Evolutionary conservation across 1,140 invertebrate species (phyloP).

Genomic region (Pseudomyrmex pallidus): DNA sequence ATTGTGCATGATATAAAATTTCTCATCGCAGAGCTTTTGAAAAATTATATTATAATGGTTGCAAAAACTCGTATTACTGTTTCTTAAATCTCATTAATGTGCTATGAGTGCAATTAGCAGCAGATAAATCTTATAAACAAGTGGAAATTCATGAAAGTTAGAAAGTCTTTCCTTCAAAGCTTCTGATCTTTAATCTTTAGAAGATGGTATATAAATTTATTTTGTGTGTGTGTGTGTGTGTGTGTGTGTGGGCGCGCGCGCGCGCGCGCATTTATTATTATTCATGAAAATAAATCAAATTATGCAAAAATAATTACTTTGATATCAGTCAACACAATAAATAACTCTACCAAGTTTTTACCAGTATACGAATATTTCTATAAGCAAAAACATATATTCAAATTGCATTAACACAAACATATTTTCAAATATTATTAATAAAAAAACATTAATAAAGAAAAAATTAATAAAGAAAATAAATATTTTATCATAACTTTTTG

Average conservation of each 20-base stretch:
- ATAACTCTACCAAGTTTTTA: not conserved
- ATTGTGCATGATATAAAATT: slow-evolving; percentile 31
- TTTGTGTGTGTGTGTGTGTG: not conserved
- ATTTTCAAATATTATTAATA: not conserved
- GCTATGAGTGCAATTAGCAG: not conserved
- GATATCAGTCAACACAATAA: not conserved
- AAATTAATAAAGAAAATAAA: too few species aligned
- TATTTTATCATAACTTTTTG: too few species aligned
- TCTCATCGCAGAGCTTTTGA: slow-evolving; percentile 28
- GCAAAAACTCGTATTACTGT: not conserved
- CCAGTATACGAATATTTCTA: not conserved
- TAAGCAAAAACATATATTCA: not conserved
- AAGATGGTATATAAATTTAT: too few species aligned
- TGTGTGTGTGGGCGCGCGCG: too few species aligned
- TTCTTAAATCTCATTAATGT: slow-evolving; percentile 4
- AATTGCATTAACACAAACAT: not conserved
- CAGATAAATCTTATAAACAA: slow-evolving; percentile 18
- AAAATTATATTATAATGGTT: not conserved
- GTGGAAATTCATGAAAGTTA: not conserved
- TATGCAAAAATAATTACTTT: slow-evolving; percentile 12
- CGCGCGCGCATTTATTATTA: not conserved
- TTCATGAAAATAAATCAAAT: not conserved
- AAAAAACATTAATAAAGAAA: too few species aligned
- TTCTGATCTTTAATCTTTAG: too few species aligned
- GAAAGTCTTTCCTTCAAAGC: too few species aligned